Evolutionary conservation across 2,888 invertebrate genomes (phyloP), one percentile per base, ranked within the genome.

Genomic region (Tethea ocularis): DNA sequence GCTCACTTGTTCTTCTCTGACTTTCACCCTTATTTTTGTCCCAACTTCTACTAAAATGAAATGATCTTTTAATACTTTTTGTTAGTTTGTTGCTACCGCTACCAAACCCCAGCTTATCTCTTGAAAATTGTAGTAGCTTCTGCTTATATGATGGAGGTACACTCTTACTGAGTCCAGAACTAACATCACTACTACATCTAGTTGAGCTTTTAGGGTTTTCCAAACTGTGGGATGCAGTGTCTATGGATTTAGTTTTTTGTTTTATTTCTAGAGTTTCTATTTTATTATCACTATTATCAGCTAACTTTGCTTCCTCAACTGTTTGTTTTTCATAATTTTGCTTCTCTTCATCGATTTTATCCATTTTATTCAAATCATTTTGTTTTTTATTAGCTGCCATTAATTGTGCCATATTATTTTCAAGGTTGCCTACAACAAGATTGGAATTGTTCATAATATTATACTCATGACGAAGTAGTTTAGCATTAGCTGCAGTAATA

Each of bases 111-210:
- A 93, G 75, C 71, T 93, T 93, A 56, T 93, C 93, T 66, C 88
- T 85, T 1, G 93, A 93, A 70, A 93, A 93, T 64, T 93, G 93
- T 46, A 93, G 64, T 59, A 93, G 66, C 69, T 93, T 93, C 64
- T 93, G 93, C 62, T 92, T 93, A 61, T 93, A 93, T 2, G 93
- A 93, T 0, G 93, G 93, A 2, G 93, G 93, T 0, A 93, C 93
- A 76, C 93, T 93, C 73, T 91, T 93, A 64, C 93, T 93, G 0
- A 93, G 75, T 0, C 89, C 91, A 0, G 88, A 84, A 72, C 89
- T 90, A 0, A 91, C 73, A 46, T 90, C 91, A 61, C 87, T 90
- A 55, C 87, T 89, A 59, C 89, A 88, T 77, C 88, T 91, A 0
- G 87, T 87, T 7, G 89, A 87, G 70, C 86, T 88, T 71, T 91